A percentile compares a stretch with the other conserved stretches of the same genome.
These are phyloP conservation scores for Drosophila chauvacae DNA, from an alignment of 1,140 invertebrate genomes.

Conservation along the genomic window DNA sequence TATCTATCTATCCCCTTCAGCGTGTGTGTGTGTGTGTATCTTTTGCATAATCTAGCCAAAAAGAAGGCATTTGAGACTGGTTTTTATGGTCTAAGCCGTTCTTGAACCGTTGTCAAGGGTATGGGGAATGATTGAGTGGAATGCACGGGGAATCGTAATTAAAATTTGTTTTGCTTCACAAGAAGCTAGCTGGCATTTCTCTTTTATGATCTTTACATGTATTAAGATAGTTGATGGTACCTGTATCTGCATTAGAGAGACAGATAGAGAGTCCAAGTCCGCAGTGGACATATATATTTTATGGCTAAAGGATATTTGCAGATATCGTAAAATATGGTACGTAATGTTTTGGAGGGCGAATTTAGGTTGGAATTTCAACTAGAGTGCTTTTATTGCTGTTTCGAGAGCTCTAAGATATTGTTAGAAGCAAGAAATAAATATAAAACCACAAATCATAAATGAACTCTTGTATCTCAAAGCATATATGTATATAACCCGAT, in stretches of 20 bases:
- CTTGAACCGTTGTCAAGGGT: conserved; percentile 7
- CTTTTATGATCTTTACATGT: conserved; percentile 36
- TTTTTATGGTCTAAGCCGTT: conserved; percentile 36
- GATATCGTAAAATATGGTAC: conserved; percentile 34
- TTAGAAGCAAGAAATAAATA: neutral
- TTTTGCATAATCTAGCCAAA: conserved; percentile 58
- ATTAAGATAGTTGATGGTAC: conserved; percentile 18
- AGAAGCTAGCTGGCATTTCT: conserved; percentile 25
- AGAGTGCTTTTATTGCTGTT: neutral
- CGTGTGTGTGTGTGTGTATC: conserved; percentile 16
- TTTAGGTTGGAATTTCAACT: neutral
- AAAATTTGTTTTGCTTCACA: conserved; percentile 52
- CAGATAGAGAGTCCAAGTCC: neutral
- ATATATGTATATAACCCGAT: neutral
- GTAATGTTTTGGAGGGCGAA: neutral
- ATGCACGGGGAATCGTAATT: conserved; percentile 51
- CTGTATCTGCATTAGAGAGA: conserved; percentile 3
- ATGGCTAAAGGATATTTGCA: conserved; percentile 30
- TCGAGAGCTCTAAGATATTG: neutral
- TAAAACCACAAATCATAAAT: neutral
- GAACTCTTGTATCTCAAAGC: neutral
- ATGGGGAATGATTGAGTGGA: conserved; percentile 51
- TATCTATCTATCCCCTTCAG: no score
- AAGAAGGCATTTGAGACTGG: conserved; percentile 53
- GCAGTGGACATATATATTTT: conserved; percentile 21